Evolutionary conservation across 2,113 vertebrate genomes (phyloP).

Genomic region (Manacus vitellinus): DNA sequence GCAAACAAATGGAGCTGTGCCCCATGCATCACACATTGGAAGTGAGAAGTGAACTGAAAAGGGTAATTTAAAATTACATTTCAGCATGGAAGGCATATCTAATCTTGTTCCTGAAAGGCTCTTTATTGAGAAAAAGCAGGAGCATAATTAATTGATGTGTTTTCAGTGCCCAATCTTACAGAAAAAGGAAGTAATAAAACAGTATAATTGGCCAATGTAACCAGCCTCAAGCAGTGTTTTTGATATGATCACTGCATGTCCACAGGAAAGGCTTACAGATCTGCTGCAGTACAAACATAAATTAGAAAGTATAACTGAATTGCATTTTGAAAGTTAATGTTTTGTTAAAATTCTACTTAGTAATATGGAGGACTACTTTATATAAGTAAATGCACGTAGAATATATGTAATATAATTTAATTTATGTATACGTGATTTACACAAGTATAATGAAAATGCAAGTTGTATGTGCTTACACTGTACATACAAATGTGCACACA

Average conservation of each 20-base stretch:
- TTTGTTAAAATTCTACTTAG: neutral
- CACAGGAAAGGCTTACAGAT: neutral
- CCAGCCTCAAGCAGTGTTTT: neutral
- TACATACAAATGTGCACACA: neutral
- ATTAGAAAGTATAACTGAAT: neutral
- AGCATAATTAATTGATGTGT: neutral
- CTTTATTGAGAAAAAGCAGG: neutral
- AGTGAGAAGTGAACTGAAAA: neutral
- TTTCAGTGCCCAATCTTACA: neutral
- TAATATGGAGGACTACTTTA: neutral
- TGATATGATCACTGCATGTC: neutral
- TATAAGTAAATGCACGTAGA: neutral
- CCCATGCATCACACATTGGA: neutral
- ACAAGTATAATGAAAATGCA: neutral
- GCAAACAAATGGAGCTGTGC: neutral
- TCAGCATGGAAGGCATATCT: neutral
- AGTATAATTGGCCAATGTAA: neutral
- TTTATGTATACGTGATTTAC: neutral
- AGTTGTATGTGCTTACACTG: neutral
- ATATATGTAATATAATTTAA: neutral
- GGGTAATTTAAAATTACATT: slow-evolving; percentile 19
- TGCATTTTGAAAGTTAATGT: neutral
- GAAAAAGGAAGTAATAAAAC: neutral
- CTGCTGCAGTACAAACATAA: neutral
- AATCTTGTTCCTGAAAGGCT: slow-evolving; percentile 1